Base-by-base conservation (phyloP, 2,113 vertebrate species). In the Cyprinodon tularosa region DNA sequence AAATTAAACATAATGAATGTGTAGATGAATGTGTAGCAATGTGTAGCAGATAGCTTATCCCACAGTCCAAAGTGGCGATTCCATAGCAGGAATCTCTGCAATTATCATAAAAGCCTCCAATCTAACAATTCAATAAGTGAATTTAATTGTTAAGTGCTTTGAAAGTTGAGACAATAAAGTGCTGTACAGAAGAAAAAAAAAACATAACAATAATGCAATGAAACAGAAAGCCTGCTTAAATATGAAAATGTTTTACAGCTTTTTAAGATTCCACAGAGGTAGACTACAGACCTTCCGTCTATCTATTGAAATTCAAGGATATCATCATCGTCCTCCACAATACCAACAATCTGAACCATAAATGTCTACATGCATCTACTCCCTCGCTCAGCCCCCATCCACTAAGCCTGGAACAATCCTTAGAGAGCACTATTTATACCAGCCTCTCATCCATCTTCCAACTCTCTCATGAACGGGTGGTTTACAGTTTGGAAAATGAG, bases 21-120 rank as follows among this genome's bases (percentile, higher is more conserved):
- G 76, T 48, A 82, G n/a, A n/a, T n/a, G n/a, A n/a, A n/a, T n/a
- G n/a, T 93, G 90, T 91, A 93, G 91, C 90, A 86, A 90, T 86
- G 73, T 77, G 77, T 85, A 86, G 84, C 80, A 78, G 68, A 73
- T 72, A 74, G 84, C 82, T 85, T 68, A 77, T 82, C 80, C 80
- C 78, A 60, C 67, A 72, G 78, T 85, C 74, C 72, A 13, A 57
- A 29, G 70, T 77, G 74, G 85, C 78, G 69, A 85, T 78, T 77
- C 78, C 76, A 85, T 78, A 84, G 80, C 71, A 89, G 71, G 78
- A 90, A 59, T 70, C 75, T 86, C 84, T 88, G 72, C 70, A 77
- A 68, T 60, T 61, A 42, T 62, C 76, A 42, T 67, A 64, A 84
- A 72, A 76, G 74, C 50, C 22, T 84, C 77, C 59, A 69, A 82